These are phyloP conservation scores for Litocranius walleri DNA, from an alignment of 2,113 vertebrate genomes.

Conservation along the genomic window DNA sequence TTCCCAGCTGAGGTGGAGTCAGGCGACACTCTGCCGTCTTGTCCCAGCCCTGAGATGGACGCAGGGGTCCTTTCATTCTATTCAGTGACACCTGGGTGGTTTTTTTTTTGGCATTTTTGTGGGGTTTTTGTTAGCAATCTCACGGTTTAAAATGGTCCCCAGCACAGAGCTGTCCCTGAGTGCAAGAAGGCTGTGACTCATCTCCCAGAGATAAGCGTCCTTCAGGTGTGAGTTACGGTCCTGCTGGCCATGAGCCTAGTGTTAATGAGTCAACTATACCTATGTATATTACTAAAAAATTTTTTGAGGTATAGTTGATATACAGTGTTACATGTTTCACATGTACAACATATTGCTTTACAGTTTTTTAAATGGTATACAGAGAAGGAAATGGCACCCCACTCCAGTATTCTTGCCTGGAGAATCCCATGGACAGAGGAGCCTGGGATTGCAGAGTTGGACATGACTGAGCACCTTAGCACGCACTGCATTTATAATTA, in stretches of 20 bases:
- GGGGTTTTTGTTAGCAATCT: neutral
- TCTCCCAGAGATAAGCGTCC: neutral
- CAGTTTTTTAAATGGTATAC: neutral
- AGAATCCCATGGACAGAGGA: neutral
- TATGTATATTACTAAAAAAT: neutral
- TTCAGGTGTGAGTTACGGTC: fast-evolving
- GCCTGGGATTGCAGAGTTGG: neutral
- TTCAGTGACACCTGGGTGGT: fast-evolving
- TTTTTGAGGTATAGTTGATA: neutral
- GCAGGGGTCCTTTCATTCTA: fast-evolving
- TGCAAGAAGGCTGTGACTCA: fast-evolving
- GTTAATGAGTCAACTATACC: no score
- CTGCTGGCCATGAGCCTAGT: neutral
- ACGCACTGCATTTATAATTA: neutral
- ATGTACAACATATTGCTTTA: neutral
- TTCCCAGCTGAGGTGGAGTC: neutral
- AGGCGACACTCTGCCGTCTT: fast-evolving
- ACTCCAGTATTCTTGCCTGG: neutral
- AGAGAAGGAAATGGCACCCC: neutral
- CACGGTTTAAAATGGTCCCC: neutral
- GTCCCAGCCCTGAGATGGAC: fast-evolving
- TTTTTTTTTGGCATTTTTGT: neutral
- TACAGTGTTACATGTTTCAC: neutral
- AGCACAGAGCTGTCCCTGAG: neutral
- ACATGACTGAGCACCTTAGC: neutral